Evolutionary conservation across 1,140 invertebrate species (phyloP).

Genomic region (Episyrphus balteatus): DNA sequence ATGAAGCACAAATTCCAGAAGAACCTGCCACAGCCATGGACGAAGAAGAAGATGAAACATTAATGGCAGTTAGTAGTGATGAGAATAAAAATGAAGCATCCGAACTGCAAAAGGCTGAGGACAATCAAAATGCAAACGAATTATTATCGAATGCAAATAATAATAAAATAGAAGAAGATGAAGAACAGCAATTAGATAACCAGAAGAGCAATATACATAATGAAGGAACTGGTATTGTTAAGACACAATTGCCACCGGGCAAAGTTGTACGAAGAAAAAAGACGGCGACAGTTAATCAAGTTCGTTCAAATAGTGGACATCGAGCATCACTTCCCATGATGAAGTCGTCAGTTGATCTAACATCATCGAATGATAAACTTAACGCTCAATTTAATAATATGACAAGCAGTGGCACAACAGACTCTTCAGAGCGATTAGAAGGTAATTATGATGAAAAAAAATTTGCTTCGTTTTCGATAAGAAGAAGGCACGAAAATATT

Average conservation of each 20-base stretch:
- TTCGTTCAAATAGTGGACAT: constrained; percentile 10
- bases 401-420: constrained; percentile 16
- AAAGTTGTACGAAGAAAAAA: constrained; percentile 44
- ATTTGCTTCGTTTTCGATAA: no score
- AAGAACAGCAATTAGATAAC: constrained; percentile 9
- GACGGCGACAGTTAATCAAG: constrained; percentile 20
- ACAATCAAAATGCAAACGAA: constrained; percentile 35
- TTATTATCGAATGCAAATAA: constrained; percentile 9
- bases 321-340: constrained; percentile 52
- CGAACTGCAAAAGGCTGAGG: constrained; percentile 7
- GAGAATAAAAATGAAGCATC: constrained; percentile 8
- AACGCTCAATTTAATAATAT: constrained; percentile 14
- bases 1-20: constrained; percentile 9
- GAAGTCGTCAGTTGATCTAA: constrained; percentile 17
- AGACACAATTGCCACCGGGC: constrained; percentile 53
- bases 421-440: constrained; percentile 3
- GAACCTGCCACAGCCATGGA: constrained; percentile 10
- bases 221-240: constrained; percentile 46
- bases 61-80: constrained; percentile 24
- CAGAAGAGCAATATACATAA: constrained; percentile 7
- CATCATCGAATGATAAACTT: constrained; percentile 19
- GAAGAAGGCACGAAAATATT: no score
- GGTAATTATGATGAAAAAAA: neutral
- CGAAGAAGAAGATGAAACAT: constrained; percentile 12
- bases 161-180: constrained; percentile 4